These are phyloP conservation scores for Guaruba guarouba DNA, from an alignment of 2,113 vertebrate species.

Conservation along the genomic window DNA sequence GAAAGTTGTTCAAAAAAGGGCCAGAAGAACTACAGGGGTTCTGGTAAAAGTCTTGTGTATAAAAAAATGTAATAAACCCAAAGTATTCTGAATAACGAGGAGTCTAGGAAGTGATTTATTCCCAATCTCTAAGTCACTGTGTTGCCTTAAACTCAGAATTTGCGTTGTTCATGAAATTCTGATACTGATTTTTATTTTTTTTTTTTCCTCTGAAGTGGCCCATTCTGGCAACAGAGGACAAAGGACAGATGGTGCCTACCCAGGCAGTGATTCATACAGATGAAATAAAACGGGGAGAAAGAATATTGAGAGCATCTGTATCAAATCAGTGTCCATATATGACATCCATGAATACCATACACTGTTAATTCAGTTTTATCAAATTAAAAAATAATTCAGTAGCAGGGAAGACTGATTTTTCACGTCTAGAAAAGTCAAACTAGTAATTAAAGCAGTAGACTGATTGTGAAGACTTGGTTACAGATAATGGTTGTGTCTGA, in stretches of 20 bases:
- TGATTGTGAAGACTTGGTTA: not conserved
- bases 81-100: not conserved
- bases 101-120: not conserved
- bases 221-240: slow-evolving; percentile 49
- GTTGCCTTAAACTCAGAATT: not conserved
- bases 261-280: slow-evolving; percentile 38
- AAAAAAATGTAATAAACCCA: not conserved
- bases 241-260: slow-evolving; percentile 57
- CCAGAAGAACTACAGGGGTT: not conserved
- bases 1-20: not conserved
- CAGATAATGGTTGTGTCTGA: not conserved
- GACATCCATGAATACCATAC: not conserved
- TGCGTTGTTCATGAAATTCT: slow-evolving; percentile 10
- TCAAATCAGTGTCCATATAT: slow-evolving; percentile 25
- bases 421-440: not conserved
- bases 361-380: not conserved
- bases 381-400: not conserved
- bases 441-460: not conserved
- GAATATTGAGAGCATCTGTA: slow-evolving; percentile 45
- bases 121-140: not conserved
- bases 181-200: not conserved
- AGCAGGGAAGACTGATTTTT: not conserved
- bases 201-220: not conserved
- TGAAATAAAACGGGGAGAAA: slow-evolving; percentile 16
- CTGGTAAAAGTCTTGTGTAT: not conserved